Conservation (phyloP, 2,797 vertebrate genomes). For the Hyperoplus immaculatus region DNA sequence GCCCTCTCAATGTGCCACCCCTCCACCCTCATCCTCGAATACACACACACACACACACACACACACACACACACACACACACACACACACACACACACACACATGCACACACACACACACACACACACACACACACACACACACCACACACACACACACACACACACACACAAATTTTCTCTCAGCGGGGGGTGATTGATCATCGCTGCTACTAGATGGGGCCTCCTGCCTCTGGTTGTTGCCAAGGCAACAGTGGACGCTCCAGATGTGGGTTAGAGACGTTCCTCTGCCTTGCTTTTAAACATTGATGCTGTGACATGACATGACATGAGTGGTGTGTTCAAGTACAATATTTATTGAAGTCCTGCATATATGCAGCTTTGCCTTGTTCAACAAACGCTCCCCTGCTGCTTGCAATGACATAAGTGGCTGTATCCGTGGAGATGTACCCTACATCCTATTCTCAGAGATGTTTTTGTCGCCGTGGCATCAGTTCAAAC, state of each 20-base stretch:
- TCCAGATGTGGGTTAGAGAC: conserved; percentile 64
- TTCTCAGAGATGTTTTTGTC: conserved; percentile 7
- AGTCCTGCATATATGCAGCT: conserved; percentile 9
- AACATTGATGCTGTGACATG: conserved; percentile 53
- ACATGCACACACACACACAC: conserved; percentile 48
- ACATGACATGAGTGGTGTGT: conserved; percentile 38
- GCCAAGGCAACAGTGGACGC: conserved; percentile 76
- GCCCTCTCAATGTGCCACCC: conserved; percentile 39
- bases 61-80: conserved; percentile 23
- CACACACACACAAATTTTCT: conserved; percentile 62
- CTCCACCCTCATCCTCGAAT: not conserved
- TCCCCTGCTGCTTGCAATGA: conserved; percentile 19
- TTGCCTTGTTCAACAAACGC: conserved; percentile 10
- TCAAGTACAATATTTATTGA: conserved; percentile 57
- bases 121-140: no score
- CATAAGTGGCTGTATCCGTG: not conserved
- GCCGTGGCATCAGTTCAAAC: not conserved
- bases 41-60: conserved; percentile 26
- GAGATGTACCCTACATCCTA: not conserved
- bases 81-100: conserved; percentile 37
- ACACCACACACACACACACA: no score
- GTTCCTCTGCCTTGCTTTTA: conserved; percentile 35
- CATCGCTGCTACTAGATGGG: conserved; percentile 61
- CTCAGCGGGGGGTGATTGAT: conserved; percentile 77
- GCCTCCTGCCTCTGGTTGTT: conserved; percentile 65